phyloP scores from a whole-genome alignment of 2,797 vertebrate species.

The Myripristis murdjan region DNA sequence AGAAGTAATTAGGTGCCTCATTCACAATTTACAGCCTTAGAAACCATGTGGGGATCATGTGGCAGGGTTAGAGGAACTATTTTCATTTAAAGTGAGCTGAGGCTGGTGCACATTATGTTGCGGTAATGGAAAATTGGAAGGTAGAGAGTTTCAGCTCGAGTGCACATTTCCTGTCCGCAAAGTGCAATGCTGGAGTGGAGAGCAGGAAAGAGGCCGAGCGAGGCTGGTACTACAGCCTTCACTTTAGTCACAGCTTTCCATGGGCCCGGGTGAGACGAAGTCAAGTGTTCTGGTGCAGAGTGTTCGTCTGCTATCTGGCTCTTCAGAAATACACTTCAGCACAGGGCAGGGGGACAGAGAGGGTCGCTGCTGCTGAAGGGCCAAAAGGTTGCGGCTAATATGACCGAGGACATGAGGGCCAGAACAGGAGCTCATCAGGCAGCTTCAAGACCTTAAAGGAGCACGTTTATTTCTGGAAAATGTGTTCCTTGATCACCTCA shows the following conservation, averaged over 20 bases:
- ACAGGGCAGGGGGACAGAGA: conserved; percentile 46
- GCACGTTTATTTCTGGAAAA: background rate
- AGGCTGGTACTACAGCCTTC: conserved; percentile 23
- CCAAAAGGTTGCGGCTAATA: conserved; percentile 17
- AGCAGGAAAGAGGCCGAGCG: conserved; percentile 22
- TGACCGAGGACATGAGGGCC: conserved; percentile 11
- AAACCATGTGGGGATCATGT: conserved; percentile 62
- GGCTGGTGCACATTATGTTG: conserved; percentile 43
- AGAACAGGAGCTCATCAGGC: conserved; percentile 12
- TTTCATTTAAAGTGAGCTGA: conserved; percentile 60
- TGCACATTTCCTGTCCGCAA: conserved; percentile 18
- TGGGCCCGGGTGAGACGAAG: conserved; percentile 44
- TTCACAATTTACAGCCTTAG: conserved; percentile 73
- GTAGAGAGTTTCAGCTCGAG: conserved; percentile 24
- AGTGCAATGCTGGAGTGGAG: conserved; percentile 2
- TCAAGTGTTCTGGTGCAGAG: conserved; percentile 35
- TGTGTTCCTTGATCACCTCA: background rate
- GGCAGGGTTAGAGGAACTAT: conserved; percentile 67
- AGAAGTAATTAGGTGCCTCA: conserved; percentile 80
- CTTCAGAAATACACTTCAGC: conserved; percentile 51
- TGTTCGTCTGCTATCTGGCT: conserved; percentile 54
- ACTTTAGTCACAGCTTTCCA: conserved; percentile 43
- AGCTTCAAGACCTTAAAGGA: conserved; percentile 13
- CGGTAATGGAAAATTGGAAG: conserved; percentile 64
- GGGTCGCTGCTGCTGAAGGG: conserved; percentile 44